Base-by-base conservation (phyloP, 2,888 invertebrate genomes). In the Pteria penguin region DNA sequence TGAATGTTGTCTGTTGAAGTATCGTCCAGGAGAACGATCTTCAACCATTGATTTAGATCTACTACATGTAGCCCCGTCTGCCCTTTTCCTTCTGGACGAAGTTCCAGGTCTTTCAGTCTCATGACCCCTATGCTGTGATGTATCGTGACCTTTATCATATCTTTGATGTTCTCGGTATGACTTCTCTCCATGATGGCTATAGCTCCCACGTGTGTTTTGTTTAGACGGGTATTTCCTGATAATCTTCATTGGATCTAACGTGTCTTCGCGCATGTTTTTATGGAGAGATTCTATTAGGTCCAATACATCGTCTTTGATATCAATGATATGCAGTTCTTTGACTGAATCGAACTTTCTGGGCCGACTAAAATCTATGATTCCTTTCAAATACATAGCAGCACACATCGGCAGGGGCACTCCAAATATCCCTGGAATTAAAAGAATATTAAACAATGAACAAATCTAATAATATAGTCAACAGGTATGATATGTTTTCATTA, bases 321-420 rank as follows among this genome's bases (percentile, higher is more conserved):
- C 76, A 27, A 76, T 65, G 18, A 76, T 71, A 45, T 76, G 76
- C 22, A 76, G 67, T 55, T 76, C 76, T 57, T 66, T 26, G 2
- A 71, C 4, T 1, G 22, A 32, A 18, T 26, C 31, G 11, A 22
- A 4, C 2, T 2, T 22, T 1, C 26, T 4, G 22, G 36, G 11
- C 14, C 58, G n/a, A 32, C 67, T 33, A 26, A 72, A 76, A 27
- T 76, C 57, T 5, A 76, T 4, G n/a, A 76, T 62, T 2, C 72
- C 76, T 54, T 61, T 60, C 2, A 76, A 8, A 33, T 76, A 76
- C 76, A 76, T 76, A n/a, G 76, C 71, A 62, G 76, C 82, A 79
- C 87, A 87, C 2, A 70, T 61, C 27, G 84, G 82, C 1, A 82
- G 63, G 4, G 85, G 84, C n/a, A 79, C 83, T 18, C 81, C 85